Evolutionary conservation across 2,888 invertebrate genomes (phyloP).

Genomic region (Eristalis tenax): DNA sequence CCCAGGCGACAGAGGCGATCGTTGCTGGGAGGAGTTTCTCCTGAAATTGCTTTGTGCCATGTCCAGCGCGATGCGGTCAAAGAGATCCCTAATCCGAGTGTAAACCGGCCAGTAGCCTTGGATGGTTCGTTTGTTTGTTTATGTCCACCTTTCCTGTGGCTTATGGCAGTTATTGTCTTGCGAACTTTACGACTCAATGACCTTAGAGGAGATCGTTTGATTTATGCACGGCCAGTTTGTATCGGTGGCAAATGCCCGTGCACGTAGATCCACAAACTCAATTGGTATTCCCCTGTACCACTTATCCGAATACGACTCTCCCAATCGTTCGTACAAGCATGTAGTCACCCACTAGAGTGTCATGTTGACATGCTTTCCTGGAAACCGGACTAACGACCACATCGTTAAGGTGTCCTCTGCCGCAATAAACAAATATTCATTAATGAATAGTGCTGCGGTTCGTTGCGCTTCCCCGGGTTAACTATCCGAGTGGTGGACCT

Average conservation of each 20-base stretch:
- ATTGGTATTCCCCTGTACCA: conserved; percentile 2
- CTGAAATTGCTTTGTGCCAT: conserved; percentile 42
- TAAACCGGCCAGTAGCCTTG: not conserved
- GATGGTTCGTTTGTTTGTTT: conserved; percentile 20
- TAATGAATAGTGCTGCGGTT: conserved; percentile 37
- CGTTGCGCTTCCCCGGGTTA: not conserved
- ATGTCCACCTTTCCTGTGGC: conserved; percentile 3
- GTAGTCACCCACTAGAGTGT: conserved; percentile 12
- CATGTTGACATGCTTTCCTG: conserved; percentile 44
- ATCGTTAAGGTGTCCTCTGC: not conserved
- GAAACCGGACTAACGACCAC: conserved; percentile 12
- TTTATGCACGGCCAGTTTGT: conserved; percentile 2
- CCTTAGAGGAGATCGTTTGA: not conserved
- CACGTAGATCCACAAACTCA: not conserved
- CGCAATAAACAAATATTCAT: conserved; percentile 49
- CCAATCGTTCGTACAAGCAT: not conserved
- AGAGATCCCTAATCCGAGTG: conserved; percentile 1
- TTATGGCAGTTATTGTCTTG: conserved; percentile 8
- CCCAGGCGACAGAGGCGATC: conserved; percentile 19
- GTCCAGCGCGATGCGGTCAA: conserved; percentile 31
- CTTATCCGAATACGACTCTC: conserved; percentile 20
- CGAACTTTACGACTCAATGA: not conserved
- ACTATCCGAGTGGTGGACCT: not conserved
- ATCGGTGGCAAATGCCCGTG: not conserved
- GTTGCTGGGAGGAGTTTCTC: conserved; percentile 42